These are phyloP conservation scores for Patella vulgata DNA, from an alignment of 1,140 invertebrate genomes.

Conservation along the genomic window DNA sequence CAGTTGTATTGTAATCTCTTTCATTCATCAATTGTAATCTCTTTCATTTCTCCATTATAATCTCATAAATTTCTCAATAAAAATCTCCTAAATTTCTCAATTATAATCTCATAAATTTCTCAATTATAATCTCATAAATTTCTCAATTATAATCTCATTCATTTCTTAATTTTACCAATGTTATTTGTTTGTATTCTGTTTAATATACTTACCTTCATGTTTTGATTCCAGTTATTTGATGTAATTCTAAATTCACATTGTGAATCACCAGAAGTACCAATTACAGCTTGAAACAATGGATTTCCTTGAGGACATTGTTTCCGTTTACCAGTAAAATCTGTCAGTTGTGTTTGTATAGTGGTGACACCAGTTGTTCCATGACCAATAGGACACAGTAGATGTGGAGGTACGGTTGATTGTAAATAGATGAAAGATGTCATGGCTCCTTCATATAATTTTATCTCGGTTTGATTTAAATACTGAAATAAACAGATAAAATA, in stretches of 20 bases:
- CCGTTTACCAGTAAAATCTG: slow-evolving; percentile 21
- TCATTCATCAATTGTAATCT: too few species aligned
- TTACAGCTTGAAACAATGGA: slow-evolving; percentile 33
- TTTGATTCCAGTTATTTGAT: not conserved
- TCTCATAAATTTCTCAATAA: too few species aligned
- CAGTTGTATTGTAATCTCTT: too few species aligned
- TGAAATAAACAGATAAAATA: too few species aligned
- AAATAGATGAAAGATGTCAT: slow-evolving; percentile 18
- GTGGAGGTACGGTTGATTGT: slow-evolving; percentile 32
- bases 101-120: too few species aligned
- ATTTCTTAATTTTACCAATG: too few species aligned
- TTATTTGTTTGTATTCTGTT: too few species aligned
- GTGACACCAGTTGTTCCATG: slow-evolving; percentile 12
- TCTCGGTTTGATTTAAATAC: slow-evolving; percentile 13
- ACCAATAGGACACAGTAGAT: slow-evolving; percentile 28
- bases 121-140: too few species aligned
- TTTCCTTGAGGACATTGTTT: slow-evolving; percentile 36
- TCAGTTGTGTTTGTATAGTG: slow-evolving; percentile 11
- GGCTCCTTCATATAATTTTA: slow-evolving; percentile 36
- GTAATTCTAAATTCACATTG: not conserved
- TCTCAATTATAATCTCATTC: too few species aligned
- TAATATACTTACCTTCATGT: too few species aligned
- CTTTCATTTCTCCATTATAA: too few species aligned
- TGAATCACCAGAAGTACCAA: slow-evolving; percentile 11
- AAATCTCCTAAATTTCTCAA: too few species aligned